Conservation (phyloP, 2,113 vertebrate species). For the Thunnus maccoyii region DNA sequence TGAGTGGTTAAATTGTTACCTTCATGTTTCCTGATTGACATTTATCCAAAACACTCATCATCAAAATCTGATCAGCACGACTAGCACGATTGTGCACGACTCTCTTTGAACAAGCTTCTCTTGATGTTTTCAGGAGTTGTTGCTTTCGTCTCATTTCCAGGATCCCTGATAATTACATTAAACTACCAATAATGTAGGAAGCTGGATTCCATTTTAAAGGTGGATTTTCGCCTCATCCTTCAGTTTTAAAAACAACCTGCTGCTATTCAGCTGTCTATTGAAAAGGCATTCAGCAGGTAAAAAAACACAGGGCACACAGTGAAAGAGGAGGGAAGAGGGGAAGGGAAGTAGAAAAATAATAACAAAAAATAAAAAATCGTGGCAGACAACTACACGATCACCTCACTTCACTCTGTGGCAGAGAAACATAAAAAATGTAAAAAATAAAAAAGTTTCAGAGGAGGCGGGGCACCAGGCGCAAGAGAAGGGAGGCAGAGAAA, state of each 20-base stretch:
- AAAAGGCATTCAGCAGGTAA: slow-evolving; percentile 72
- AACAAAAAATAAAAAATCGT: slow-evolving; percentile 72
- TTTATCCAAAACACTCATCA: no score
- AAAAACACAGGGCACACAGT: slow-evolving; percentile 67
- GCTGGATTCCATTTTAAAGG: slow-evolving; percentile 1
- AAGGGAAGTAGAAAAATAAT: slow-evolving; percentile 66
- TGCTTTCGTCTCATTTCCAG: slow-evolving; percentile 5
- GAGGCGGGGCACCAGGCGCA: slow-evolving; percentile 32
- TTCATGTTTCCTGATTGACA: not conserved
- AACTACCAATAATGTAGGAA: not conserved
- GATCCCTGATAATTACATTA: slow-evolving; percentile 43
- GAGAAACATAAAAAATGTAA: slow-evolving; percentile 51
- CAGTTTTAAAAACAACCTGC: slow-evolving; percentile 37
- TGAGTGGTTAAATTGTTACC: no score
- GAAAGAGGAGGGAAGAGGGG: slow-evolving; percentile 39
- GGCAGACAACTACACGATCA: slow-evolving; percentile 69
- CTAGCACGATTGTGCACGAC: not conserved
- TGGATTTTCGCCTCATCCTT: slow-evolving; percentile 25
- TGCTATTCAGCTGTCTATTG: slow-evolving; percentile 32
- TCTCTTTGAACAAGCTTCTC: not conserved
- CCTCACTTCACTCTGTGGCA: slow-evolving; percentile 67
- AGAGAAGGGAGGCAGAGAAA: slow-evolving; percentile 30
- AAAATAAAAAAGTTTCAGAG: slow-evolving; percentile 54
- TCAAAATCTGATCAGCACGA: not conserved
- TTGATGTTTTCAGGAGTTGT: not conserved